Evolutionary conservation across 2,888 invertebrate genomes (phyloP), one percentile per base, ranked within the genome.

Genomic region (Diloba caeruleocephala): DNA sequence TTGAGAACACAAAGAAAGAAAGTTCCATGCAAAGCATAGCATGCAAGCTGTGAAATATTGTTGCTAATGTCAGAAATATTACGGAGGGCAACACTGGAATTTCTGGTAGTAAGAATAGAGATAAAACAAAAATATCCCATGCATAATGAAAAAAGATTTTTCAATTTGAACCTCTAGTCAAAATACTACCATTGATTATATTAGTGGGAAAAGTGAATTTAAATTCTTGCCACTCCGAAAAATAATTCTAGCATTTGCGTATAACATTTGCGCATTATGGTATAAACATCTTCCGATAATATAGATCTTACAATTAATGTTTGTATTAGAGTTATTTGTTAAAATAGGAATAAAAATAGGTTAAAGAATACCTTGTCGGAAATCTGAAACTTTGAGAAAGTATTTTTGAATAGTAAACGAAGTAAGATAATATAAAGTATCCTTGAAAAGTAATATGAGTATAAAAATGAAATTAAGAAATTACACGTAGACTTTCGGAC

Each of bases 321-420:
- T 86, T 84, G 84, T 69, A 88, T 86, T 89, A 89, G 87, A 88
- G 88, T 90, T 89, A 89, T 84, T 87, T 88, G 89, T 89, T 89
- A 89, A 82, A 78, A 42, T 53, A 66, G 54, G 71, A 74, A 80
- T 73, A 81, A 78, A 68, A 42, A 85, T n/a, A 82, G 85, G 81
- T 81, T 59, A 76, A 82, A 86, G 82, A 86, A 82, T 79, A 93
- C 90, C 90, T 91, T 82, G 76, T 77, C 70, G 75, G 73, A 85
- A 83, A 89, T 88, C 89, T 89, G 89, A 89, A 90, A 90, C 79
- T 87, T 85, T 84, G 80, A 88, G 89, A 89, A 80, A 81, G 79
- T 78, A 76, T 79, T 81, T 83, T 82, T 82, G 84, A 84, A 61
- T 57, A 67, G 61, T 61, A 55, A 60, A 19, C 7, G 21, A 58